These are phyloP conservation scores for Tetrao urogallus DNA, from an alignment of 2,113 vertebrate genomes.

Conservation along the genomic window DNA sequence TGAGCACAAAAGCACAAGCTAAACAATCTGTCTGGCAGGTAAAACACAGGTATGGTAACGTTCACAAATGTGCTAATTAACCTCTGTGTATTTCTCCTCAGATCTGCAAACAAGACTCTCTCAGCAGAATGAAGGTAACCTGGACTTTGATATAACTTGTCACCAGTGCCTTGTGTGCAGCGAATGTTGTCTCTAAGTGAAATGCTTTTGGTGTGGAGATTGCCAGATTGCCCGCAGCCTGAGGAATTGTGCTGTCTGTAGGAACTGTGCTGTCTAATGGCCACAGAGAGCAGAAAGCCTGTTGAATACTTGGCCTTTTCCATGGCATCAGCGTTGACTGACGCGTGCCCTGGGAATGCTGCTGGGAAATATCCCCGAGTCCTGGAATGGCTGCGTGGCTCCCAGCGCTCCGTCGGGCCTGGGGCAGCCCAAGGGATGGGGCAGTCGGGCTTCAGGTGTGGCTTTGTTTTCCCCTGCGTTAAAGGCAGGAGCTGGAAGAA, in stretches of 20 bases:
- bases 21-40: background rate
- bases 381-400: background rate
- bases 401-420: too few relatives aligned
- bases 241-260: background rate
- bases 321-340: background rate
- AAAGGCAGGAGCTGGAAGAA: background rate
- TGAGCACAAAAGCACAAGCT: background rate
- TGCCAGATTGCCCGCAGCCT: background rate
- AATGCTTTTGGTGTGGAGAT: background rate
- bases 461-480: background rate
- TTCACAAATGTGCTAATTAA: background rate
- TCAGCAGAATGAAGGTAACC: conserved; percentile 87
- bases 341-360: background rate
- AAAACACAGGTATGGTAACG: background rate
- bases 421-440: too few relatives aligned
- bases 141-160: background rate
- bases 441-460: background rate
- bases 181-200: background rate
- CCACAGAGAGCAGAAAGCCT: background rate
- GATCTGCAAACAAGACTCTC: conserved; percentile 87
- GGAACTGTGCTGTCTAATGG: background rate
- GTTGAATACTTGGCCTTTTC: background rate
- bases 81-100: conserved; percentile 68
- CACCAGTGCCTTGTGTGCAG: background rate
- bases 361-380: too few relatives aligned